Evolutionary conservation across 2,888 invertebrate genomes (phyloP), one percentile per base, ranked within the genome.

Genomic region (Ormia ochracea): DNA sequence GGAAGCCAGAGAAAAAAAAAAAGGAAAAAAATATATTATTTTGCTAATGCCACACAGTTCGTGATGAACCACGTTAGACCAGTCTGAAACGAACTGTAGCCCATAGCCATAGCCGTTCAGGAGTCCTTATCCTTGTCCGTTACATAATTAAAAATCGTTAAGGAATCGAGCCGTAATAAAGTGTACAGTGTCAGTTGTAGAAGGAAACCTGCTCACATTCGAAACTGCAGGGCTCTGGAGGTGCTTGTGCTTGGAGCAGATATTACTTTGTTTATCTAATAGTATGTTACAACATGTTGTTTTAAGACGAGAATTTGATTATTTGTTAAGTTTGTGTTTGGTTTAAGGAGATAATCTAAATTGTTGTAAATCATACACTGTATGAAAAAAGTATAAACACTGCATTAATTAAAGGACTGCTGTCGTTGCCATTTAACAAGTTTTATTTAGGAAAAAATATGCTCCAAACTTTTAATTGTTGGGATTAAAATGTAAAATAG

Each of bases 271-370:
- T 54, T 54, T 52, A 26, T 52, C 3, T 61, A 9, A 9, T 7
- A 14, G 61, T 63, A 14, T 65, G 17, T 66, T 65, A 28, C 21
- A 21, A 48, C 48, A 63, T 69, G 61, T 38, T 63, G 31, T 54
- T 54, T 61, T 19, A 66, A 68, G 59, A 69, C 69, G 54, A 61
- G 63, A 28, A 69, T 68, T 76, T 76, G 75, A 68, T 69, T 54
- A 76, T 76, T 76, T 68, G 75, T 61, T 68, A 68, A 75, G 52
- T 61, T 72, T 52, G 33, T 54, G 52, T 52, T 61, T 52, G 52
- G 72, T 43, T 72, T 43, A 61, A 38, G 38, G 9, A 70, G 63
- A 77, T 77, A 77, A 77, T 69, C 63, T 63, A 48, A 77, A 70
- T 63, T 14, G 41, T 45, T 69, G 69, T 70, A 41, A 38, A 63